Percentiles rank a stretch among this genome's conserved stretches.
These are phyloP conservation scores for Pasiphila rectangulata DNA, from an alignment of 2,888 invertebrate species.

Conservation along the genomic window DNA sequence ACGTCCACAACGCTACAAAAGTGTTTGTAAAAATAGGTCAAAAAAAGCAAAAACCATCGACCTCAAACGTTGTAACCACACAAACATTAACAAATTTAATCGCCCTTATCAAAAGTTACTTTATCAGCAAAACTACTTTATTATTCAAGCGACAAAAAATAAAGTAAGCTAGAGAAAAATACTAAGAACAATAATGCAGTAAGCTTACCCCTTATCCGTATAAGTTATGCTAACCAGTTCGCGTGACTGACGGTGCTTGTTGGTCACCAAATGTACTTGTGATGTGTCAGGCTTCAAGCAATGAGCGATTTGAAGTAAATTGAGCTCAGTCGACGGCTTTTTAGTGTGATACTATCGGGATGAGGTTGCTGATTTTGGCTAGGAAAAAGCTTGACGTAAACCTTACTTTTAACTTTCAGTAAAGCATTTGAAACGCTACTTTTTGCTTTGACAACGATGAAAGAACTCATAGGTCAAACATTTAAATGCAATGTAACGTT, in stretches of 20 bases:
- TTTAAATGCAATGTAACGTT: too few relatives aligned
- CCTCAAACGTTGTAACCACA: constrained; percentile 12
- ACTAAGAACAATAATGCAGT: constrained; percentile 55
- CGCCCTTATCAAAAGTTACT: constrained; percentile 22
- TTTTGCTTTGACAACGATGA: too few relatives aligned
- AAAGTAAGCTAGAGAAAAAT: constrained; percentile 49
- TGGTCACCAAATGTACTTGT: constrained; percentile 20
- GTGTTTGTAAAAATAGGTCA: constrained; percentile 12
- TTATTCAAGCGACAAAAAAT: constrained; percentile 40
- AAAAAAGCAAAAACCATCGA: constrained; percentile 8
- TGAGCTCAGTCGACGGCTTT: constrained; percentile 17
- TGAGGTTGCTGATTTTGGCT: not conserved
- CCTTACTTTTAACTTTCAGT: too few relatives aligned
- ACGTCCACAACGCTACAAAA: not conserved
- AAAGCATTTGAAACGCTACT: too few relatives aligned
- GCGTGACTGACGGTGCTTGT: constrained; percentile 44
- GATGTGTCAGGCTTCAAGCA: constrained; percentile 16
- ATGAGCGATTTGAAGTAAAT: constrained; percentile 22
- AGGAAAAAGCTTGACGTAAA: too few relatives aligned
- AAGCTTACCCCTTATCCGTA: constrained; percentile 61
- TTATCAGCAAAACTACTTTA: constrained; percentile 34
- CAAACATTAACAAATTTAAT: constrained; percentile 26
- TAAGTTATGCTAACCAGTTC: constrained; percentile 70
- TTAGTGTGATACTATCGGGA: constrained; percentile 8
- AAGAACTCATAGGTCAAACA: too few relatives aligned